Evolutionary conservation across 2,797 vertebrate genomes (phyloP), one percentile per base, ranked within the genome.

Genomic region (Acomys russatus): DNA sequence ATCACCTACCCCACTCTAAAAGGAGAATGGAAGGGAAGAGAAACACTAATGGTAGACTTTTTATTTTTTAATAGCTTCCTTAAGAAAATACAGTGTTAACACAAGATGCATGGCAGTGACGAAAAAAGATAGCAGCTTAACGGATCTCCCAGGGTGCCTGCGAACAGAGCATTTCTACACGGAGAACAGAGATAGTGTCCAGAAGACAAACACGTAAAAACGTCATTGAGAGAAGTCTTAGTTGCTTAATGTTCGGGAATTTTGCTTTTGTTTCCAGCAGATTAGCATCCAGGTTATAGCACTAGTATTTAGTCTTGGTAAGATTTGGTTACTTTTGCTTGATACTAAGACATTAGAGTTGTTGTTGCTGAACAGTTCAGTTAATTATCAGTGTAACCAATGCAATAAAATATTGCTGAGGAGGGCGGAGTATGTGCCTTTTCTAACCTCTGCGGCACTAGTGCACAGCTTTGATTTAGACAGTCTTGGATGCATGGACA

Each of bases 1-100:
- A 92, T 56, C 35, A 77, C 63, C 64, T 87, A 30, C 61, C 12
- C n/a, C 94, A 15, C 35, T 94, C 82, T 35, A 33, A 87, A 89
- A 59, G 63, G 64, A 20, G 56, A 56, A 80, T 1, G 1, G n/a
- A 74, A 30, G 6, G 23, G 28, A 83, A 92, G 22, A 93, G 59
- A 89, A 92, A 92, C 54, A 1, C 35, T 80, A 78, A 44, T 2
- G 54, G 59, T 66, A 54, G 74, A 85, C 89, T 22, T 33, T 51
- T 28, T 51, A 51, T 51, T 68, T 49, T 14, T 92, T 84, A 90
- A 61, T 87, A 15, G 49, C 70, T 93, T 96, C 33, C 35, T 86
- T 86, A 49, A 59, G 56, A 90, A 85, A 96, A 91, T 78, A 9
- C 68, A 82, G 49, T 28, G 38, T 76, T 84, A 71, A 25, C 38